These are phyloP conservation scores for Dermatemys mawii DNA, from an alignment of 2,113 vertebrate genomes.

Conservation along the genomic window DNA sequence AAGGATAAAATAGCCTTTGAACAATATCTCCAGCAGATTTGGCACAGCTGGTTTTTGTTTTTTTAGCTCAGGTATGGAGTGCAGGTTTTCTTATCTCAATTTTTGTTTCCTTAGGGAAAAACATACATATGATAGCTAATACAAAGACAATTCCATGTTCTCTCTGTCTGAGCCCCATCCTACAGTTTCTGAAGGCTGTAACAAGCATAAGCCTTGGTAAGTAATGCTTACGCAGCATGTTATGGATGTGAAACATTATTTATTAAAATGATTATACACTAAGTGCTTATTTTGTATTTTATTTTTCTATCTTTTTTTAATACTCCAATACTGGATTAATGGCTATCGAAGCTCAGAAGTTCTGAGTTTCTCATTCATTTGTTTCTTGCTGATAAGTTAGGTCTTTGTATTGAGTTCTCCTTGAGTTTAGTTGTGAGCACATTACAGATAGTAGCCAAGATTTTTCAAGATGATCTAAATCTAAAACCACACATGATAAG, in stretches of 20 bases:
- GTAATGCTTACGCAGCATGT: background rate
- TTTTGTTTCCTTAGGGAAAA: constrained; percentile 55
- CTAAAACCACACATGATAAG: constrained; percentile 22
- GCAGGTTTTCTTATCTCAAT: background rate
- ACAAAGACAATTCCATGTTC: constrained; percentile 21
- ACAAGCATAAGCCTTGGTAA: background rate
- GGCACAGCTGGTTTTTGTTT: background rate
- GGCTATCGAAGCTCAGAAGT: background rate
- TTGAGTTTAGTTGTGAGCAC: background rate
- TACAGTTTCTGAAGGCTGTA: background rate
- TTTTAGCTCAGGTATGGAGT: constrained; percentile 8
- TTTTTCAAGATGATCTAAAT: constrained; percentile 33
- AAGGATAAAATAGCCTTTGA: background rate
- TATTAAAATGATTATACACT: constrained; percentile 13
- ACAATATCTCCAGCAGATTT: background rate
- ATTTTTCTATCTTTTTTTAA: constrained; percentile 39
- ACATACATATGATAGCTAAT: constrained; percentile 23
- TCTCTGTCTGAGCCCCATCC: background rate
- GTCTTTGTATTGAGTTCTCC: background rate
- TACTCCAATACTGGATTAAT: background rate
- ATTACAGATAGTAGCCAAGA: constrained; percentile 24
- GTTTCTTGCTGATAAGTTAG: background rate
- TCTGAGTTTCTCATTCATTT: constrained; percentile 20
- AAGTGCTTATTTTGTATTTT: constrained; percentile 23
- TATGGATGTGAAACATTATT: background rate